Conservation (phyloP, 1,140 invertebrate species). For the Aphaenogaster floridana region DNA sequence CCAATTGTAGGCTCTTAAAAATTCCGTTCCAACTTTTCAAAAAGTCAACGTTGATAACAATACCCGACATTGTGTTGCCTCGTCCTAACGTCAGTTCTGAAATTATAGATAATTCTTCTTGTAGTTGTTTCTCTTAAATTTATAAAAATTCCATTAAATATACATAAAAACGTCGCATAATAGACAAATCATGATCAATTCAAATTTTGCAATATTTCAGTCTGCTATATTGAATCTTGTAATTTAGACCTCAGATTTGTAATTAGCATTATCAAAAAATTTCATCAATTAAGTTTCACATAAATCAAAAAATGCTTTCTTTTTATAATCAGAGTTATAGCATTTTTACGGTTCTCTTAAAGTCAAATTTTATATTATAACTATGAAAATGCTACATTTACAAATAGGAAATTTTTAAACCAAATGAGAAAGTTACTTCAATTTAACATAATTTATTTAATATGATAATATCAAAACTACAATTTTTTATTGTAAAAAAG, state of each 20-base stretch:
- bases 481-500: background rate
- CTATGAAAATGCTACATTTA: background rate
- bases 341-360: background rate
- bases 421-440: background rate
- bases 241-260: background rate
- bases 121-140: background rate
- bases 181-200: background rate
- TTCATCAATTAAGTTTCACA: background rate
- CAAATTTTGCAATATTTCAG: background rate
- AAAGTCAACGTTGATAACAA: conserved; percentile 92
- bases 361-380: background rate
- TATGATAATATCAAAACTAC: background rate
- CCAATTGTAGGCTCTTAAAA: conserved; percentile 92
- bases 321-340: background rate
- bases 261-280: background rate
- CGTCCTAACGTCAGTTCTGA: background rate
- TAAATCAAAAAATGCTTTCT: background rate
- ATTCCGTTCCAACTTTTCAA: conserved; percentile 91
- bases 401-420: background rate
- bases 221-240: background rate
- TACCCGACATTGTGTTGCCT: conserved; percentile 90
- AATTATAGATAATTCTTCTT: background rate
- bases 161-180: background rate
- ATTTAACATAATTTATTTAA: background rate
- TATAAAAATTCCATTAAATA: background rate